Conservation (phyloP, 1,140 invertebrate genomes). For the Megalonaias nervosa region DNA sequence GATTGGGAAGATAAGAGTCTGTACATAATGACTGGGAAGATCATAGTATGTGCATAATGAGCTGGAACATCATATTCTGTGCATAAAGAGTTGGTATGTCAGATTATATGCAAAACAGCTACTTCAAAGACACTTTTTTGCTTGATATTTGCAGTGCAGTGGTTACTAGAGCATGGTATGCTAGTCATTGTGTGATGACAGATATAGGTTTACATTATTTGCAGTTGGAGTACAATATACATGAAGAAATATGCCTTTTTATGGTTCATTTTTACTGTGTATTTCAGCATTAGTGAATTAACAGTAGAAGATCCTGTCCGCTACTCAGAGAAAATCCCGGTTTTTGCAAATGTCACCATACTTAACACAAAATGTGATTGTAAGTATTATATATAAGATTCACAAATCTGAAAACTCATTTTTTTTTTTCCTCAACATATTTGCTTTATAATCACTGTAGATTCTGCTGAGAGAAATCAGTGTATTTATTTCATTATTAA, state of each 20-base stretch:
- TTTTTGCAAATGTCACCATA: slow-evolving; percentile 75
- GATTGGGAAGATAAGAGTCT: no score
- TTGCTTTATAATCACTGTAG: background rate
- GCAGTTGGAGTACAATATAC: background rate
- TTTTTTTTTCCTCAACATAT: background rate
- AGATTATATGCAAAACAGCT: no score
- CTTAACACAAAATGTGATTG: slow-evolving; percentile 74
- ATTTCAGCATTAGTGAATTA: slow-evolving; percentile 74
- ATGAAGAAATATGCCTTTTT: background rate
- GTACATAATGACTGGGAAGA: no score
- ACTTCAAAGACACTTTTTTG: no score
- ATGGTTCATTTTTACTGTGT: slow-evolving; percentile 6
- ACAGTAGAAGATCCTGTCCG: slow-evolving; percentile 76
- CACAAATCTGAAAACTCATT: background rate
- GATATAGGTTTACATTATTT: background rate
- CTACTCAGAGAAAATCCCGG: slow-evolving; percentile 74
- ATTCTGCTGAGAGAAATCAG: background rate
- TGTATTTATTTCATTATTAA: background rate
- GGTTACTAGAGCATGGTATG: no score
- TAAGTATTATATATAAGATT: slow-evolving; percentile 59
- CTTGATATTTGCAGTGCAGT: no score
- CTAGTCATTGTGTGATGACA: no score
- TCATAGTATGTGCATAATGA: no score
- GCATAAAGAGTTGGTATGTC: no score
- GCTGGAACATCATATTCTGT: no score